Conservation (phyloP, 2,113 vertebrate species). For the Dromiciops gliroides region DNA sequence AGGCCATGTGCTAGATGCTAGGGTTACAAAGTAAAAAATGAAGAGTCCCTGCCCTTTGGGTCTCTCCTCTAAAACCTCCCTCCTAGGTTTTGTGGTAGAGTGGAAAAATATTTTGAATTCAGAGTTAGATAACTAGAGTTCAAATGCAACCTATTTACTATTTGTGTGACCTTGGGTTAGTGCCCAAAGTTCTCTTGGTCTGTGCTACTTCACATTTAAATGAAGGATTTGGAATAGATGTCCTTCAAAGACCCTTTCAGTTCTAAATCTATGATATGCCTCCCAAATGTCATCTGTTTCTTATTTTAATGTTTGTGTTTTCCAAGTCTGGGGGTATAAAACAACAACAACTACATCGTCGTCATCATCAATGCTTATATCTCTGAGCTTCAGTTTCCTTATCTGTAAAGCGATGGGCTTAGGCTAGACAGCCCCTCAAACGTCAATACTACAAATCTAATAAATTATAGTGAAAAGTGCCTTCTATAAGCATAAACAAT, state of each 20-base stretch:
- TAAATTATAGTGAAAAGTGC: background rate
- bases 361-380: too few relatives aligned
- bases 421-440: background rate
- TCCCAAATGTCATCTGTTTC: background rate
- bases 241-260: background rate
- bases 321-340: background rate
- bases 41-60: background rate
- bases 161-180: background rate
- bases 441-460: background rate
- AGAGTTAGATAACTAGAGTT: background rate
- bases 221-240: background rate
- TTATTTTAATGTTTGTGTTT: background rate
- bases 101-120: background rate
- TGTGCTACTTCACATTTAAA: too few relatives aligned
- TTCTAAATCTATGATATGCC: background rate
- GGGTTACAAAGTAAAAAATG: background rate
- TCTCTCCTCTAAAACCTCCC: too few relatives aligned
- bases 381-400: background rate
- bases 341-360: too few relatives aligned
- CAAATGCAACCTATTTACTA: background rate
- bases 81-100: background rate
- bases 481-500: background rate
- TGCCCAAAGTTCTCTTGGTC: background rate
- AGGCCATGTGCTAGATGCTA: background rate
- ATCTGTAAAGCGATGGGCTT: background rate